These are phyloP conservation scores for Umimayanthus kanabou DNA, from an alignment of 92 coral and sea anemone genomes.

Conservation along the genomic window DNA sequence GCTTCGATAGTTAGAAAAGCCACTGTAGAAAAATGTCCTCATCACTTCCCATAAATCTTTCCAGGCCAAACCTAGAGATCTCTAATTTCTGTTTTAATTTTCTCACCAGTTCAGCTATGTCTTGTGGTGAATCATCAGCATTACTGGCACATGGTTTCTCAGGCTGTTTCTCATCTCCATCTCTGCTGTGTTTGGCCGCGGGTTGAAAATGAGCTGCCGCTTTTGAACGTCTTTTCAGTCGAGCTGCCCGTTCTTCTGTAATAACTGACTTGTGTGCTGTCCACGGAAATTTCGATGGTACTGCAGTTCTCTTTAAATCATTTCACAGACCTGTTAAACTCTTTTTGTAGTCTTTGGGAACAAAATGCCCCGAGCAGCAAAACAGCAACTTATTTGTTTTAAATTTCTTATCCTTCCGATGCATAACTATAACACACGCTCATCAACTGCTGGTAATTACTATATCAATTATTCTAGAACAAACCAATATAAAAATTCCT, in stretches of 20 bases:
- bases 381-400: constrained; percentile 19
- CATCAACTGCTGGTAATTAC: no score
- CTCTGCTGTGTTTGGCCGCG: neutral
- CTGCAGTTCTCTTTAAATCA: constrained; percentile 27
- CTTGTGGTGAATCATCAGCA: neutral
- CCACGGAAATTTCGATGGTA: constrained; percentile 33
- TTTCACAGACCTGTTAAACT: constrained; percentile 31
- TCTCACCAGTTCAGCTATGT: no score
- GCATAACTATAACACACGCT: constrained; percentile 39
- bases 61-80: no score
- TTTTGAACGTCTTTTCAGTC: constrained; percentile 20
- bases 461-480: no score
- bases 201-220: neutral
- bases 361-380: constrained; percentile 49
- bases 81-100: no score
- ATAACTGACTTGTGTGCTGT: neutral
- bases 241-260: neutral
- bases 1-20: constrained; percentile 33
- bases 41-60: constrained; percentile 28
- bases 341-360: constrained; percentile 1
- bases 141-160: neutral
- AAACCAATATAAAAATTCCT: no score
- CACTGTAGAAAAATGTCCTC: constrained; percentile 44
- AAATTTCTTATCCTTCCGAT: constrained; percentile 33
- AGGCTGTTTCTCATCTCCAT: constrained; percentile 24